Evolutionary conservation across 1,140 invertebrate genomes (phyloP), one percentile per base, ranked within the genome.

Genomic region (Babylonia areolata): DNA sequence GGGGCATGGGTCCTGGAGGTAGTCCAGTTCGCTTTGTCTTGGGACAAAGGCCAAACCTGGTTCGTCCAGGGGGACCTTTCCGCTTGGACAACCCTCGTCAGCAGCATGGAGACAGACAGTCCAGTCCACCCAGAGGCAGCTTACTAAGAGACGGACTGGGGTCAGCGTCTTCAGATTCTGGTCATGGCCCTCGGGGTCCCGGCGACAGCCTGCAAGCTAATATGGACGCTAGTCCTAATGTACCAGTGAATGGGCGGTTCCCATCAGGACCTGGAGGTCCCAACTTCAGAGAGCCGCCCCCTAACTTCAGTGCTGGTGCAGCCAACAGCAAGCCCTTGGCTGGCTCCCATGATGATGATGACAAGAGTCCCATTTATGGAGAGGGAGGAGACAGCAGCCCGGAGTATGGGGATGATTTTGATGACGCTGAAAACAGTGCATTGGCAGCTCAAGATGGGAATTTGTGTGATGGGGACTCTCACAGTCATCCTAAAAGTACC

Each of bases 1-100:
- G 78, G 46, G 78, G 78, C 39, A 64, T 82, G 81, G 81, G 81
- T 42, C 81, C 81, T 35, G 81, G 81, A 6, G 39, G 40, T 17
- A 51, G 81, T 31, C 82, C 82, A 31, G 40, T 84, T 39, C 64
- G 82, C n/a, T 73, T 84, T 73, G 37, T 84, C 35, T 39, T 84
- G 23, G 82, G 82, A 33, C 82, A 84, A 33, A 84, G 82, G 28
- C 58, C 58, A 40, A 69, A 31, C 17, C 46, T 39, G 82, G 82
- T 46, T 20, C 82, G 82, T 15, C 82, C 82, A 6, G 82, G 58
- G 31, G 82, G 82, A 23, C 54, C 64, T 37, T 80, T 80, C 37
- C 12, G 69, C 23, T 42, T 71, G 23, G 82, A 73, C n/a, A 46
- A 31, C n/a, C 69, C 64, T 35, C 64, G 39, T 31, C 42, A 23